Evolutionary conservation across 2,888 invertebrate genomes (phyloP).

Genomic region (Eubasilissa splendida): DNA sequence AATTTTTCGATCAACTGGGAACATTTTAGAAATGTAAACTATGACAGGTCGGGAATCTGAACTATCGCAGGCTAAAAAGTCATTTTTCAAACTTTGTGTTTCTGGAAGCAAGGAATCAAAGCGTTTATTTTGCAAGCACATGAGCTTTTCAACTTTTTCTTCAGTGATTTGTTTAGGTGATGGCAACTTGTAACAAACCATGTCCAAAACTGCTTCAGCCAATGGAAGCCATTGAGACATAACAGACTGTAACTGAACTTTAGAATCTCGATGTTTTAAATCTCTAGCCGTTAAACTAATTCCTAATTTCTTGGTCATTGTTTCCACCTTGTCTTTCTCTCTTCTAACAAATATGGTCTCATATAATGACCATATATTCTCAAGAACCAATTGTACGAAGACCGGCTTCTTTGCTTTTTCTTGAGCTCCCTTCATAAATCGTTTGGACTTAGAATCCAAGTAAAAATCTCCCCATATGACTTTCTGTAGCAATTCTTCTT

Average conservation of each 20-base stretch:
- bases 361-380: constrained; percentile 93
- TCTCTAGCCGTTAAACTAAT: constrained; percentile 85
- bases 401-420: constrained; percentile 93
- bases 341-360: constrained; percentile 84
- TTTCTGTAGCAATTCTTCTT: constrained; percentile 80
- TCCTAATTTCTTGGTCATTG: constrained; percentile 83
- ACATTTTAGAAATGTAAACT: constrained; percentile 92
- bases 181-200: constrained; percentile 87
- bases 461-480: constrained; percentile 97
- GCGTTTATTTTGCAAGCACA: constrained; percentile 81
- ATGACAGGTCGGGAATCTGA: constrained; percentile 77
- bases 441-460: constrained; percentile 87
- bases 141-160: constrained; percentile 86
- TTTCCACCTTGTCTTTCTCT: constrained; percentile 81
- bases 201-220: constrained; percentile 84
- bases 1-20: constrained; percentile 81
- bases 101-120: constrained; percentile 79
- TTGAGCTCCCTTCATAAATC: constrained; percentile 89
- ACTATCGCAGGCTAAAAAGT: constrained; percentile 80
- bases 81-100: constrained; percentile 80
- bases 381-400: constrained; percentile 92
- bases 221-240: constrained; percentile 93
- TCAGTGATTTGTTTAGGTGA: constrained; percentile 83
- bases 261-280: constrained; percentile 83
- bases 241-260: constrained; percentile 85